A percentile compares a stretch with the other conserved stretches of the same genome.
These are phyloP conservation scores for Ia io DNA, from an alignment of 2,113 vertebrate species.

Conservation along the genomic window DNA sequence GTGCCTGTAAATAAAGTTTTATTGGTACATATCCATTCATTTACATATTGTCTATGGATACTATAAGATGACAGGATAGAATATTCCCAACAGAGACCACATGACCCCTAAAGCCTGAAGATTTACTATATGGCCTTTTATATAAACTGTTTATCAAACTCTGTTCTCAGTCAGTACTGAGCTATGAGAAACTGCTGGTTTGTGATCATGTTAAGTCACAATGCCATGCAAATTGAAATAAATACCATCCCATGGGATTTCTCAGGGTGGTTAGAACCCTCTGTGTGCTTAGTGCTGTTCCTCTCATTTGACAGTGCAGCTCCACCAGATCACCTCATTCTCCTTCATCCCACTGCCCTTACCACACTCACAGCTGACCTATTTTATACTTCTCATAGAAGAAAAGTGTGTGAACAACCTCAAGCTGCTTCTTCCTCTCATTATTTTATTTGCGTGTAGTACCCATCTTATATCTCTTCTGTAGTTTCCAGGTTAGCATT, in stretches of 20 bases:
- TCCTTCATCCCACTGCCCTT: neutral
- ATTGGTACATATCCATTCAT: neutral
- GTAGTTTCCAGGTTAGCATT: neutral
- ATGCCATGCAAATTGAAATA: neutral
- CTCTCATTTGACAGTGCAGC: neutral
- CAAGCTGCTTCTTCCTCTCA: neutral
- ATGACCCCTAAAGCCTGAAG: neutral
- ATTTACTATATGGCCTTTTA: neutral
- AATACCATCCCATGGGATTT: accelerated
- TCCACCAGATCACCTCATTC: neutral
- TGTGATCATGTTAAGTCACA: neutral
- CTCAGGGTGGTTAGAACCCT: neutral
- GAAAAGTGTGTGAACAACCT: neutral
- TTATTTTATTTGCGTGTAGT: neutral
- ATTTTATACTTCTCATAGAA: neutral
- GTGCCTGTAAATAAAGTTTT: neutral
- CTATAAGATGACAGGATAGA: neutral
- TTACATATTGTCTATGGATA: neutral
- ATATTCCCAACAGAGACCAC: neutral
- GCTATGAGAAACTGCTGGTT: neutral
- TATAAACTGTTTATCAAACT: neutral
- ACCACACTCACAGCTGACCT: neutral
- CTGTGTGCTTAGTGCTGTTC: neutral
- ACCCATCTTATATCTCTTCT: neutral
- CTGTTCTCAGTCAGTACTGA: neutral